These are phyloP conservation scores for Pachyseris speciosa DNA, from an alignment of 64 coral and sea anemone genomes.

Conservation along the genomic window DNA sequence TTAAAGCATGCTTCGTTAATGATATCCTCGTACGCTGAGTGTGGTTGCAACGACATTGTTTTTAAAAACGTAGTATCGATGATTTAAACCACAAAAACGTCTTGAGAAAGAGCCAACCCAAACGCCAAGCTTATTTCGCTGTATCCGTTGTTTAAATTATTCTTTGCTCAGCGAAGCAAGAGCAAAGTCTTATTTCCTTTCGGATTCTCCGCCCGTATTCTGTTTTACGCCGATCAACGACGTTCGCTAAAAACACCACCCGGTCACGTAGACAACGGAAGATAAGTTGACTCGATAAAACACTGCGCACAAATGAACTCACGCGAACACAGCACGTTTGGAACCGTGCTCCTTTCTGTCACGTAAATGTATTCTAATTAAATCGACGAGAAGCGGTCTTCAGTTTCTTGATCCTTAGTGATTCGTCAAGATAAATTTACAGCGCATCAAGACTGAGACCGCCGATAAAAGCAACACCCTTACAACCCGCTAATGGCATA, in stretches of 20 bases:
- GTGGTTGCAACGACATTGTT: neutral
- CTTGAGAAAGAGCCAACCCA: neutral
- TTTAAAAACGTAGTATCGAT: neutral
- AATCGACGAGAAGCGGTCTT: neutral
- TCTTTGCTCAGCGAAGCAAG: neutral
- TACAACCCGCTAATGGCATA: neutral
- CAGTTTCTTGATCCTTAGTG: neutral
- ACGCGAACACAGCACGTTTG: neutral
- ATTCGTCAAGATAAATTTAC: constrained; percentile 14
- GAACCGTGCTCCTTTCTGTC: neutral
- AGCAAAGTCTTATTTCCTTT: neutral
- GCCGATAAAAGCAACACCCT: neutral
- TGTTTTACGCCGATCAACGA: neutral
- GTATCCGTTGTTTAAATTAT: neutral
- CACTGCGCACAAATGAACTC: neutral
- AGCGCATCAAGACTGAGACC: neutral
- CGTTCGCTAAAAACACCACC: neutral
- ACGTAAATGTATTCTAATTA: neutral
- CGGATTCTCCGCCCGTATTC: neutral
- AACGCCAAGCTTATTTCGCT: neutral
- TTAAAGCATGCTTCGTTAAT: neutral
- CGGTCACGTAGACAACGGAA: neutral
- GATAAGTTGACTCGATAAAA: neutral
- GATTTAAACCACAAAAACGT: neutral
- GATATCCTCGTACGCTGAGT: neutral